These are phyloP conservation scores for Apis florea DNA, from an alignment of 1,140 invertebrate genomes.

Conservation along the genomic window DNA sequence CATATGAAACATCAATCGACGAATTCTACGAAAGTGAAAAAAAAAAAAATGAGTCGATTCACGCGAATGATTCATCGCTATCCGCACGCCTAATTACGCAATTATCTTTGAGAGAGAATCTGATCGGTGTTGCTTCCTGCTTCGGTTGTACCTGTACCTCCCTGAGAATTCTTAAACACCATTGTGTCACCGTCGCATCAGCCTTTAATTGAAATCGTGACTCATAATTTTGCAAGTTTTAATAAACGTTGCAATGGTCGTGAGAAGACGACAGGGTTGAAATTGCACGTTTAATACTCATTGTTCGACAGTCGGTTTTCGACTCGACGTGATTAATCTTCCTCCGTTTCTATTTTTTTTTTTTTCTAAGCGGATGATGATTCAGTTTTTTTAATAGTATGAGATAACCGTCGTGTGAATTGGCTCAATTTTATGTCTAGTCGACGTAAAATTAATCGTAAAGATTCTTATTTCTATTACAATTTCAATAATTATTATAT, in stretches of 20 bases:
- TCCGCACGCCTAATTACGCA: conserved; percentile 57
- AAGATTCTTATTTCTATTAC: neutral
- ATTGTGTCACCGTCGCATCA: conserved; percentile 35
- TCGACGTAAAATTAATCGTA: neutral
- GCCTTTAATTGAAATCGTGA: conserved; percentile 37
- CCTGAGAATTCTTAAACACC: conserved; percentile 34
- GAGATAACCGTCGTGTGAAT: neutral
- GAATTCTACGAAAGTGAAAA: conserved; percentile 33
- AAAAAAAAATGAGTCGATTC: conserved; percentile 59
- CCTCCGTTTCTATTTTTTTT: neutral
- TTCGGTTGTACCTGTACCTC: conserved; percentile 31
- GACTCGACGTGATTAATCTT: conserved; percentile 14
- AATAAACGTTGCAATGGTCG: conserved; percentile 3
- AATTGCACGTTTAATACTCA: conserved; percentile 24
- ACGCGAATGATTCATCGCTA: conserved; percentile 63
- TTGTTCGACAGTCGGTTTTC: conserved; percentile 7
- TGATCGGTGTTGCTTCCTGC: conserved; percentile 52
- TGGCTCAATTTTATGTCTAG: neutral
- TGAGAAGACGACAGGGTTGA: neutral
- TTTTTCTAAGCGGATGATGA: neutral
- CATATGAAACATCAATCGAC: conserved; percentile 37
- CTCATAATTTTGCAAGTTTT: conserved; percentile 51
- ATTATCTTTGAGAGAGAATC: conserved; percentile 56
- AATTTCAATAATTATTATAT: neutral
- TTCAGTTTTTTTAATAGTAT: neutral